Evolutionary conservation across 2,888 invertebrate genomes (phyloP), one percentile per base, ranked within the genome.

Genomic region (Phengaris arion): DNA sequence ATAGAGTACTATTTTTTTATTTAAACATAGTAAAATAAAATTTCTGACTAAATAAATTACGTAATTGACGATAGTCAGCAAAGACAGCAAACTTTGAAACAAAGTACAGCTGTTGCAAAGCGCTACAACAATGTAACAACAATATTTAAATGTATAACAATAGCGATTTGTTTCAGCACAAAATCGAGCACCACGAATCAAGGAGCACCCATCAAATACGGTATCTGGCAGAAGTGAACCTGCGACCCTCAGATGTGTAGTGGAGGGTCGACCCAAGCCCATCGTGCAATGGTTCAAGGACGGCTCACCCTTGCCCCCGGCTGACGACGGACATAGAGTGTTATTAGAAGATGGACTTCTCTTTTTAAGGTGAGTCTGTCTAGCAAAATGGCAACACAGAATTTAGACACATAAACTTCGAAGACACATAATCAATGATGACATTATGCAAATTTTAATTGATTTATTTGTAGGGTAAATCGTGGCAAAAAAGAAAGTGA

Each of bases 221-320:
- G 97, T 98, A 79, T 99, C 99, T 73, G 98, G 98, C 77, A 97
- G 98, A 89, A 98, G 98, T 89, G 98, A 99, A 85, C 99, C 99
- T 48, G 99, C 98, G 74, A 99, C 99, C 74, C 94, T 99, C 82
- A 98, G 99, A 93, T 99, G 99, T 90, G 98, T 98, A 85, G 99
- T 99, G 6, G 98, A 98, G 91, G 99, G 99, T 74, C 96, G 97
- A 82, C 98, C 98, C 5, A 96, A 97, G 83, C 98, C 99, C 12
- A 94, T 95, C 79, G 98, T 99, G 84, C 97, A 97, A 83, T 99
- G 99, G 99, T 99, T 96, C 94, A 96, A 96, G 87, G 98, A 99
- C 89, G 98, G 98, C 22, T 95, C 96, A 80, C 95, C 95, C 72
- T 95, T 98, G 81, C 96, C 96, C 82, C 96, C 97, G 2, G 96